Evolutionary conservation across 2,113 vertebrate species (phyloP), one percentile per base, ranked within the genome.

Genomic region (cat (Felis catus)): DNA sequence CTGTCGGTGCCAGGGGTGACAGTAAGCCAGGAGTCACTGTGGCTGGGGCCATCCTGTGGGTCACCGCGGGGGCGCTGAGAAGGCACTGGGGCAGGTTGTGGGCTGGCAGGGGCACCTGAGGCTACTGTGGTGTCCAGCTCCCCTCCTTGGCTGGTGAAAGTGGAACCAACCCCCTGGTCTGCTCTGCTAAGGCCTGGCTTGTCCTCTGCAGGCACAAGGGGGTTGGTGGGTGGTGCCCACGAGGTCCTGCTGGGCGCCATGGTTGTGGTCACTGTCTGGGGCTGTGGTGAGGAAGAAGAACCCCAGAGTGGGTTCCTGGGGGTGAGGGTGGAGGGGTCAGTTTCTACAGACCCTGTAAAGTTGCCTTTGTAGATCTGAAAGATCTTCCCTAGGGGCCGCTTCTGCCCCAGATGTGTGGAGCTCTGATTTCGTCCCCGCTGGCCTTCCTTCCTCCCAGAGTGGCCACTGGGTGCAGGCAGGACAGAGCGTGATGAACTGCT

Each of bases 351-450:
- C 36, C 98, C 98, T 33, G 98, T 98, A 89, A 99, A 98, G 97
- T 98, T 99, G 98, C 98, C 98, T 97, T 98, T 98, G 98, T 98
- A 99, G 97, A 97, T 98, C 96, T 97, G 98, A 89, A 98, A 98
- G 85, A 96, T 95, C 89, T 98, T 98, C 74, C 98, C 98, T 91
- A 98, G 97, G 63, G 98, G 97, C 68, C 96, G 97, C 95, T 98
- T 98, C 95, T 98, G 99, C 97, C 98, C 98, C n/a, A 96, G 97
- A 86, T 98, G 94, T n/a, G 98, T 96, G 97, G 98, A 96, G 82
- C 98, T 98, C 96, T 98, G 98, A 61, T 98, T 98, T 85, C 98
- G 97, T 0, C 97, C 98, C 2, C 98, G 93, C 1, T 98, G 97
- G 0, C 96, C 94, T 88, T 98, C 98, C 97, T 98, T 99, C 97